Conservation (phyloP, 2,113 vertebrate species). For the Cololabis saira region DNA sequence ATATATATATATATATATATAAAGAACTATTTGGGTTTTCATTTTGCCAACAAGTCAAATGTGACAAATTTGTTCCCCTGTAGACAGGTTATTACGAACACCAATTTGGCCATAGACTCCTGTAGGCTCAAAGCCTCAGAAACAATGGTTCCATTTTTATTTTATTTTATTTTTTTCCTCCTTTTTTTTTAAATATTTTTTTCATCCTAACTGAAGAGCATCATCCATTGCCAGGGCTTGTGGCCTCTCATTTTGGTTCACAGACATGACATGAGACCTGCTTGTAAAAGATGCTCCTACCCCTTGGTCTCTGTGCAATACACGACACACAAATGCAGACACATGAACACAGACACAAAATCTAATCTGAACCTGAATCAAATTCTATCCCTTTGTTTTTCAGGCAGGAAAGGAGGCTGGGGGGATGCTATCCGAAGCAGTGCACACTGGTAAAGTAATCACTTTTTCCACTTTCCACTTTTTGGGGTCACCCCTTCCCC, state of each 20-base stretch:
- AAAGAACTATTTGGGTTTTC: conserved; percentile 41
- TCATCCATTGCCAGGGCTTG: conserved; percentile 67
- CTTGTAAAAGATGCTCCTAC: conserved; percentile 77
- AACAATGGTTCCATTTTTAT: conserved; percentile 65
- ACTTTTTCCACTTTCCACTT: conserved; percentile 47
- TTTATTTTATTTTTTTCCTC: too few species aligned
- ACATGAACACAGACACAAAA: conserved; percentile 29
- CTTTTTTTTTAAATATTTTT: too few species aligned
- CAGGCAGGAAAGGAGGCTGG: conserved; percentile 43
- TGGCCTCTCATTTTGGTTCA: conserved; percentile 56
- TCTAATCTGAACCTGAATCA: conserved; percentile 72
- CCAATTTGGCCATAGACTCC: conserved; percentile 41
- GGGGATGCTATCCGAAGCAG: conserved; percentile 24
- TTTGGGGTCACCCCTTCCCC: conserved; percentile 36
- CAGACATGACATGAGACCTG: conserved; percentile 73
- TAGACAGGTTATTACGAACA: conserved; percentile 60
- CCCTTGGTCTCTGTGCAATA: conserved; percentile 36
- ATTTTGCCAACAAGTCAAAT: conserved; percentile 51
- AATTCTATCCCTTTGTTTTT: conserved; percentile 71
- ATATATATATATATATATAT: too few species aligned
- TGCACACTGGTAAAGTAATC: conserved; percentile 57
- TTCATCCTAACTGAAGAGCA: conserved; percentile 68
- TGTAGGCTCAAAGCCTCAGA: conserved; percentile 54
- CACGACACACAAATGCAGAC: background rate
- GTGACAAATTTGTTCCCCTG: conserved; percentile 67